Conservation (phyloP, 2,797 vertebrate genomes). For the Pangasius larnaudii region DNA sequence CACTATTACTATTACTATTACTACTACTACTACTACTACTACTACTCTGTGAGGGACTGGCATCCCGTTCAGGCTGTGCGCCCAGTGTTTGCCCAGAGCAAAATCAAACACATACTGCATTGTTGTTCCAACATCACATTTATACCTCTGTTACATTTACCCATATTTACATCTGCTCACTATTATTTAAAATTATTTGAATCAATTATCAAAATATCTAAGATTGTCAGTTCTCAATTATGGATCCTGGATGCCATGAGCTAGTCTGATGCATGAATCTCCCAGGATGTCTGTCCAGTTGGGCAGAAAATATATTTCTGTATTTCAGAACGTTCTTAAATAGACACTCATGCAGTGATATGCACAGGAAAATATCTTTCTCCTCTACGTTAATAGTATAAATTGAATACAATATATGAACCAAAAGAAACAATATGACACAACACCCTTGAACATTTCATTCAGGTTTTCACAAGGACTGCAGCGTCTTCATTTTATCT, state of each 20-base stretch:
- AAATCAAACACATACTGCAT: background rate
- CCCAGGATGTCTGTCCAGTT: background rate
- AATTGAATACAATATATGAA: background rate
- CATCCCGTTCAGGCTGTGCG: background rate
- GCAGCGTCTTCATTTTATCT: conserved; percentile 11
- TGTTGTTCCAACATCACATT: background rate
- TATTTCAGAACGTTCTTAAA: background rate
- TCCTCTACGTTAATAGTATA: background rate
- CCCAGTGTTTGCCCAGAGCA: background rate
- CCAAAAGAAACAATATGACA: conserved; percentile 1
- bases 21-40: background rate
- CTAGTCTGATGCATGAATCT: background rate
- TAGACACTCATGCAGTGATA: background rate
- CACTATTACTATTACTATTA: background rate
- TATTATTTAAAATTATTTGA: background rate
- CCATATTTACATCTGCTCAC: background rate
- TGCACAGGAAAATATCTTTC: background rate
- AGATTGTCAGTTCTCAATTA: background rate
- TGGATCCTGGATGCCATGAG: background rate
- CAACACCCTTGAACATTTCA: background rate
- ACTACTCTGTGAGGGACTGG: background rate
- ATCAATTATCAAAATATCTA: background rate
- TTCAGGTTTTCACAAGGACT: background rate
- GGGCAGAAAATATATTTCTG: background rate
- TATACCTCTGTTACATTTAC: background rate